A percentile compares a stretch with the other conserved stretches of the same genome.
phyloP scores from a whole-genome alignment of 2,888 invertebrate genomes.

The Ctena decussata region DNA sequence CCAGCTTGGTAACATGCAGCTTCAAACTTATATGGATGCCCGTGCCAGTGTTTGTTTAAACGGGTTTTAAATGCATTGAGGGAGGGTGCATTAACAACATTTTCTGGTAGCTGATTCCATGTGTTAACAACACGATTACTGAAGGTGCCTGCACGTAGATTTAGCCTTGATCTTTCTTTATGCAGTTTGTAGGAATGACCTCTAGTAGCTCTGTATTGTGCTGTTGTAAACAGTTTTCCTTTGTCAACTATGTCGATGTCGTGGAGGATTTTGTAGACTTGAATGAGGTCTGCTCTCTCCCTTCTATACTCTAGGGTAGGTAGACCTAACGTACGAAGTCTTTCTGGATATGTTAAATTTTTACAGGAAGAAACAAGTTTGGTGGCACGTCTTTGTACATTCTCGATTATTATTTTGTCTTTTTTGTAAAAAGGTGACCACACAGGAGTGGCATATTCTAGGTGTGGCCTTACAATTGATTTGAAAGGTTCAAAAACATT shows the following conservation, averaged over 20 bases:
- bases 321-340: background rate
- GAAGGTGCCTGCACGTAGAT: background rate
- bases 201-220: background rate
- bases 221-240: background rate
- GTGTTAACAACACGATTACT: background rate
- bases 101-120: background rate
- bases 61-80: background rate
- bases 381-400: conserved; percentile 37
- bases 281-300: conserved; percentile 7
- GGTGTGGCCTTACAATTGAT: conserved; percentile 31
- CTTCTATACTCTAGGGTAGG: conserved; percentile 20
- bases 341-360: conserved; percentile 4
- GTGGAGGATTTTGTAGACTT: conserved; percentile 23
- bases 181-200: background rate
- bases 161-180: background rate
- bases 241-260: background rate
- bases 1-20: background rate
- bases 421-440: conserved; percentile 29
- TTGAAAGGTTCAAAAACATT: conserved; percentile 35
- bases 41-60: background rate
- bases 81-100: conserved; percentile 3
- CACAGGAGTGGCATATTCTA: conserved; percentile 30
- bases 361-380: background rate
- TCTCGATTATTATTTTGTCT: conserved; percentile 13
- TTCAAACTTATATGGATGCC: background rate